phyloP scores from a whole-genome alignment of 1,140 invertebrate species.

The Goniozus legneri region DNA sequence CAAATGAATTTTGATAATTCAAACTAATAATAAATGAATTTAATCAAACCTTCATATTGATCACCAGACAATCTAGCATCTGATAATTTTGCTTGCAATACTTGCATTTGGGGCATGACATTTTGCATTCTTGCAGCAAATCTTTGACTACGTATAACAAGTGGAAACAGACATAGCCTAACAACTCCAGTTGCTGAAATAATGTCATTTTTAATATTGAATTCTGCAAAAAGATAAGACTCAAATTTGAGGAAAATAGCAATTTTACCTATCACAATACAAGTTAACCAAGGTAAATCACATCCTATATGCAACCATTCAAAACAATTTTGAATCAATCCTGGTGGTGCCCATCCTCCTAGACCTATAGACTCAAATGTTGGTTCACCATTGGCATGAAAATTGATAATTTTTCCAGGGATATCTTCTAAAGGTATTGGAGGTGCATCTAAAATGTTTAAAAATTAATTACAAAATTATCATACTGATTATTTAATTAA shows the following conservation, averaged over 20 bases:
- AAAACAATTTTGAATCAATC: constrained; percentile 73
- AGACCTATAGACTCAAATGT: constrained; percentile 77
- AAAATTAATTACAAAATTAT: neutral
- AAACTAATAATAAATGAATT: constrained; percentile 1
- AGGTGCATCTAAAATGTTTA: constrained; percentile 18
- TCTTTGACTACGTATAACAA: constrained; percentile 75
- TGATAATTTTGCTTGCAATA: constrained; percentile 76
- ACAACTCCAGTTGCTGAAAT: constrained; percentile 71
- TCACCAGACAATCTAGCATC: constrained; percentile 79
- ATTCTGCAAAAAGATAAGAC: neutral
- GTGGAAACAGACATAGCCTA: constrained; percentile 73
- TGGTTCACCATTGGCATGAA: constrained; percentile 63
- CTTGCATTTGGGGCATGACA: constrained; percentile 75
- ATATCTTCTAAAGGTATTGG: constrained; percentile 32
- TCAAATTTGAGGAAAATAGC: constrained; percentile 5
- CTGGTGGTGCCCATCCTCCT: constrained; percentile 72
- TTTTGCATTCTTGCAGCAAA: constrained; percentile 78
- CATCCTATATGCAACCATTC: constrained; percentile 76
- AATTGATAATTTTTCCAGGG: constrained; percentile 41
- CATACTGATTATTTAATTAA: neutral
- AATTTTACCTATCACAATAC: constrained; percentile 69
- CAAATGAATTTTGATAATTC: neutral
- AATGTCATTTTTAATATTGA: constrained; percentile 2
- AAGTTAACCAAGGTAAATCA: constrained; percentile 86
- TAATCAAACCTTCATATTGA: constrained; percentile 63